Evolutionary conservation across 2,888 invertebrate genomes (phyloP).

Genomic region (Netelia virgata): DNA sequence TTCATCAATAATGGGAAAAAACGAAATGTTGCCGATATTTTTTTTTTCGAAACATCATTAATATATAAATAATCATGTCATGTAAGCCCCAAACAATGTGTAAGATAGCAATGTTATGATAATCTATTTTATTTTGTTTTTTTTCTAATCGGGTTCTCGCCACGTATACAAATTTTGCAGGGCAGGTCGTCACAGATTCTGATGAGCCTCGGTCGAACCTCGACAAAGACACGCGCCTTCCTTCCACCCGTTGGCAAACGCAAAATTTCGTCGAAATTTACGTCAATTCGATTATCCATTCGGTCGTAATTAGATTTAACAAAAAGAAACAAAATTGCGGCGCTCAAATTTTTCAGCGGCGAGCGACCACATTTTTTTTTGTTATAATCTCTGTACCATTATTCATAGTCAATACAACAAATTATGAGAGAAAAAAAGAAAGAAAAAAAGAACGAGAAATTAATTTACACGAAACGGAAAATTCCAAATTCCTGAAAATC

Average conservation of each 20-base stretch:
- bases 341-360: slow-evolving; percentile 48
- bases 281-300: not conserved
- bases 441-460: slow-evolving; percentile 57
- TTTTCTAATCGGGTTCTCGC: slow-evolving; percentile 43
- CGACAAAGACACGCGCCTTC: slow-evolving; percentile 54
- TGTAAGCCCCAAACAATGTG: not conserved
- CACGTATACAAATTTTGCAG: slow-evolving; percentile 70
- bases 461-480: slow-evolving; percentile 63
- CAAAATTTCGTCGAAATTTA: too few species aligned
- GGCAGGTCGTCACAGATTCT: slow-evolving; percentile 57
- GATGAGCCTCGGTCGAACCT: slow-evolving; percentile 55
- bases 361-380: slow-evolving; percentile 33
- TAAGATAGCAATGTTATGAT: not conserved
- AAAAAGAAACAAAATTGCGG: slow-evolving; percentile 13
- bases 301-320: not conserved
- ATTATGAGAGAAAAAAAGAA: slow-evolving; percentile 55
- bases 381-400: slow-evolving; percentile 66
- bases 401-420: slow-evolving; percentile 70
- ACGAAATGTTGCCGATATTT: not conserved
- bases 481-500: slow-evolving; percentile 64
- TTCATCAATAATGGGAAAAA: not conserved
- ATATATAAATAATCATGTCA: slow-evolving; percentile 27
- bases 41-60: slow-evolving; percentile 6
- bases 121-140: slow-evolving; percentile 13
- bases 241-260: slow-evolving; percentile 26